Percentiles rank a stretch among this genome's conserved stretches.
phyloP scores from a whole-genome alignment of 2,797 vertebrate genomes.

The Buphagus erythrorhynchus region DNA sequence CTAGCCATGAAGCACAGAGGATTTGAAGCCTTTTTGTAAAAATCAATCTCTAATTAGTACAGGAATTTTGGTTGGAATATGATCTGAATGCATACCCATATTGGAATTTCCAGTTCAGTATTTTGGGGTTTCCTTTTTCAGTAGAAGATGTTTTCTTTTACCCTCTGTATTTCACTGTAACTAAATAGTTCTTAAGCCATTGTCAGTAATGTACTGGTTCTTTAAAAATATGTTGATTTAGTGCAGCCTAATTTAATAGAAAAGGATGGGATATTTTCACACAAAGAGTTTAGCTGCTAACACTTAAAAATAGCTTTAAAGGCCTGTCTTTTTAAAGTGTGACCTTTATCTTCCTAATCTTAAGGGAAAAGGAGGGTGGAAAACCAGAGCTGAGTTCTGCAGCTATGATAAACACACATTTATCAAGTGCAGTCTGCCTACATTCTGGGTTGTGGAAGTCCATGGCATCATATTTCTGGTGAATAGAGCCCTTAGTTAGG shows the following conservation, averaged over 20 bases:
- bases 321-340: not conserved
- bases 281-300: not conserved
- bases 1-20: not conserved
- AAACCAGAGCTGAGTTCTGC: slow-evolving; percentile 32
- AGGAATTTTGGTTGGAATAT: slow-evolving; percentile 21
- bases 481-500: slow-evolving; percentile 54
- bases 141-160: not conserved
- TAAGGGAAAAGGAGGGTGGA: not conserved
- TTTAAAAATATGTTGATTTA: not conserved
- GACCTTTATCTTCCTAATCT: slow-evolving; percentile 6
- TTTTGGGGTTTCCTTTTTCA: not conserved
- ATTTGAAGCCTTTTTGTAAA: slow-evolving; percentile 15
- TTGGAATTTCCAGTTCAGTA: not conserved
- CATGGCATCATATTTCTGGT: slow-evolving; percentile 48
- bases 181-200: not conserved
- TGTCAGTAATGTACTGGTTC: not conserved
- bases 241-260: not conserved
- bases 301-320: not conserved
- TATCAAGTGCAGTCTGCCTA: slow-evolving; percentile 19
- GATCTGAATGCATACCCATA: not conserved
- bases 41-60: not conserved
- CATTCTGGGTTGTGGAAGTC: slow-evolving; percentile 16
- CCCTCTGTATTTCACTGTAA: not conserved
- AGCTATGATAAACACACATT: slow-evolving; percentile 30
- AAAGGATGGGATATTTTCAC: not conserved